Base-by-base conservation (phyloP, 2,888 invertebrate genomes). In the Leptogaster cylindrica region DNA sequence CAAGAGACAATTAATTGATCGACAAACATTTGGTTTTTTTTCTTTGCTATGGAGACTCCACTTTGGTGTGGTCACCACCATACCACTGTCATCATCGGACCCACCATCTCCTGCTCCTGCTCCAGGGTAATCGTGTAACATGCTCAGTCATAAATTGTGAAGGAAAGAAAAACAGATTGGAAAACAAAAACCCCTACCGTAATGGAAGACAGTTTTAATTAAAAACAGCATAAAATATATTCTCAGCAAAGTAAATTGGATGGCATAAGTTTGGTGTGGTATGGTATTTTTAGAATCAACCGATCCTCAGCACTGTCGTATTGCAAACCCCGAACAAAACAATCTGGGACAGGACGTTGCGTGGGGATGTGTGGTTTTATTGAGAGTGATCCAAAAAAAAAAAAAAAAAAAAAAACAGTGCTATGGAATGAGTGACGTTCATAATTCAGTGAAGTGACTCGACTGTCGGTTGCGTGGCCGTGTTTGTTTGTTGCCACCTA, bases 171-270 rank as follows among this genome's bases (percentile, higher is more conserved):
- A 58, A 41, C 39, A 58, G 39, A 58, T 58, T 58, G 39, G 27
- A 39, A 58, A 58, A 58, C 61, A 39, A 58, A 58, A 41, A n/a
- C n/a, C 51, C 50, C 48, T 33, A n/a, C 39, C 36, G 31, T 68
- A 68, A 68, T 68, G 55, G 52, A 65, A 65, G 68, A 68, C 65
- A 65, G 65, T 68, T 68, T 68, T 68, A 68, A 68, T 68, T 68
- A 68, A 68, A 68, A 68, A 68, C 68, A 48, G 52, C 55, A 58
- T 58, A 65, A 68, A 48, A 66, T 66, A 55, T 65, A 41, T 65
- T 48, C 41, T 68, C 41, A 25, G 25, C n/a, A n/a, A n/a, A 33
- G 52, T 55, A 63, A 68, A 68, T 68, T 68, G 68, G 68, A 64
- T 46, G 52, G 52, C 68, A 52, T 63, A 18, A 48, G 51, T 18